Base-by-base conservation (phyloP, 2,113 vertebrate species). In the Aphyosemion australe region DNA sequence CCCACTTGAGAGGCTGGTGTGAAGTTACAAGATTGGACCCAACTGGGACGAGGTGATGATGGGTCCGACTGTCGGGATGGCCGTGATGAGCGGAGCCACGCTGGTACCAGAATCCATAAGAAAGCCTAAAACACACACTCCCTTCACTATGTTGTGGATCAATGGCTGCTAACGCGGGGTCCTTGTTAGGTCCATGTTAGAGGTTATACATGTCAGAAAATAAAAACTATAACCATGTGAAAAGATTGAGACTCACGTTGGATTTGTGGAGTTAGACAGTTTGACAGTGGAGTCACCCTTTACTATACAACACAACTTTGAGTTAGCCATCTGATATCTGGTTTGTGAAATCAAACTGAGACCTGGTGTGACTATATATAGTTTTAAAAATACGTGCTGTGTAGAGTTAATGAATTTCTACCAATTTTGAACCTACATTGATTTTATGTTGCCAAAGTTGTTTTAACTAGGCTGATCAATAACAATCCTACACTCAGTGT, bases 1-100 rank as follows among this genome's bases (percentile, higher is more conserved):
- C 88, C 89, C 89, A 90, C 91, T 92, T 91, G 73, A 91, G 88
- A 90, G 79, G 65, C 81, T 68, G 78, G 84, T 87, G 89, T 90
- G 84, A 90, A 83, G 88, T 90, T 88, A 83, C 85, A 74, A 71
- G 84, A 90, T 83, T 84, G 75, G 80, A 74, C 76, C 82, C 59
- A 81, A 87, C 58, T 73, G 75, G 72, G 74, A 73, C 8, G 55
- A 69, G 74, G 84, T 46, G 80, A 80, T 83, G 86, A 87, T 78
- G 78, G 82, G 78, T 81, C 78, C 77, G 48, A 79, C 61, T 72
- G 65, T 49, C 42, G 50, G 58, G 68, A 82, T 26, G 47, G 61
- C 54, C 19, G 8, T 61, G 68, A 45, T 74, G 79, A 80, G 43
- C 61, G 61, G 58, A 71, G 78, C 65, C 82, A 80, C 31, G 68